Evolutionary conservation across 1,140 invertebrate species (phyloP), one percentile per base, ranked within the genome.

Genomic region (Harpegnathos saltator): DNA sequence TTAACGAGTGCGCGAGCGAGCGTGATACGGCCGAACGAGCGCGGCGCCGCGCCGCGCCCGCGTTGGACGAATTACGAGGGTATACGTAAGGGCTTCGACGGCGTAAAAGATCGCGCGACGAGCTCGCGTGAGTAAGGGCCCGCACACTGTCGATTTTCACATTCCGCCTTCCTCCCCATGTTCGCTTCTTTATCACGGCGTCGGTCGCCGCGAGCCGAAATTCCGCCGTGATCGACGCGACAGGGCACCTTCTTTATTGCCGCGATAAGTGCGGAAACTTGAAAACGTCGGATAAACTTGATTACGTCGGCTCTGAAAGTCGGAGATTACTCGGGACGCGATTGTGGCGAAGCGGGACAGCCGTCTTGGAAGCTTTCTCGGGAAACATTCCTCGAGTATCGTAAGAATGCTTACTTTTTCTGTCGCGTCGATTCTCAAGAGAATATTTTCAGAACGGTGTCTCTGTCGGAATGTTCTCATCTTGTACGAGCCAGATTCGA

Each of bases 21-120:
- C 17, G 73, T 44, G 61, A 77, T 77, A 66, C 50, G 62, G 48
- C 26, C 73, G n/a, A 75, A 75, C n/a, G 59, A 44, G 54, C 19
- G 69, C 69, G 54, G 12, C 9, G 68, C 68, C 19, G 69, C 69
- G 54, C 17, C 9, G 68, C 68, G 14, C 56, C 33, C 29, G n/a
- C 24, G 73, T 58, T 48, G 61, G 66, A 77, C 74, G 61, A 77
- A 66, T 77, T 77, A 77, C 74, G 74, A 77, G 61, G 50, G 62
- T 77, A 77, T 58, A 77, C 73, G 19, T 66, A 66, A 77, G 66
- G 62, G 44, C 22, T 26, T 68, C 44, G 65, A 24, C 74, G 74
- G 22, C 61, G 74, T 77, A 77, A 77, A 77, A 66, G 61, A 66
- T 77, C 48, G 72, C 48, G 72, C 24, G 19, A 38, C 14, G 26